Base-by-base conservation (phyloP, 2,888 invertebrate genomes). In the Adineta ricciae region DNA sequence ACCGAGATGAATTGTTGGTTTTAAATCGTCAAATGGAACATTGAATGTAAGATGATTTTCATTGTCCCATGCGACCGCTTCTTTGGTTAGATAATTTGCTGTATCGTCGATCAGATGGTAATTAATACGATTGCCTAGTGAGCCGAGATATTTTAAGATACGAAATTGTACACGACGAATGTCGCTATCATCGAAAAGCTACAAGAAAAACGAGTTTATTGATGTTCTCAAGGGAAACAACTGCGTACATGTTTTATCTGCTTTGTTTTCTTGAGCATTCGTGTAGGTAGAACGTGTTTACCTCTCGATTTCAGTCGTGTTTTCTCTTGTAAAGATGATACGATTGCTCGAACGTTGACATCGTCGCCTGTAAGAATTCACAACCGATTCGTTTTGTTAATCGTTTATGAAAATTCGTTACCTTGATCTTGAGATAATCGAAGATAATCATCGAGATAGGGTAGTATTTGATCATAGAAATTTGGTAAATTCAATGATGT, bases 1-100 rank as follows among this genome's bases (percentile, higher is more conserved):
- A 92, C 92, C 92, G 83, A 92, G 89, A 88, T 90, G 91, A 52
- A 94, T 91, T 49, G 91, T 91, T 2, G 93, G 91, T 86, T 92
- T 92, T 86, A 92, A 90, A 87, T 93, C 93, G 24, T 91, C 89
- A 88, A 93, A 93, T 0, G 93, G 92, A 83, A 94, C 88, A 1
- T 91, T 89, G 87, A 93, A 92, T 86, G 91, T 91, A 16, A 94
- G 89, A 87, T 92, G 91, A 87, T 91, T 89, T 24, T 84, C 83
- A 14, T 90, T 91, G 86, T 92, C 91, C 92, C 92, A 93, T 3
- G 92, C 89, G 5, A 92, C 91, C 46, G 91, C 90, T 46, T 89
- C 88, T 56, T 88, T 87, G 46, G 89, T 88, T 11, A 90, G 86
- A 32, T 89, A 88, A 27, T 88, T 88, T 50, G 88, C 87, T 41